Percentiles rank a stretch among this genome's conserved stretches.
Conservation (phyloP, 2,113 vertebrate species). For the Leiothrix lutea region DNA sequence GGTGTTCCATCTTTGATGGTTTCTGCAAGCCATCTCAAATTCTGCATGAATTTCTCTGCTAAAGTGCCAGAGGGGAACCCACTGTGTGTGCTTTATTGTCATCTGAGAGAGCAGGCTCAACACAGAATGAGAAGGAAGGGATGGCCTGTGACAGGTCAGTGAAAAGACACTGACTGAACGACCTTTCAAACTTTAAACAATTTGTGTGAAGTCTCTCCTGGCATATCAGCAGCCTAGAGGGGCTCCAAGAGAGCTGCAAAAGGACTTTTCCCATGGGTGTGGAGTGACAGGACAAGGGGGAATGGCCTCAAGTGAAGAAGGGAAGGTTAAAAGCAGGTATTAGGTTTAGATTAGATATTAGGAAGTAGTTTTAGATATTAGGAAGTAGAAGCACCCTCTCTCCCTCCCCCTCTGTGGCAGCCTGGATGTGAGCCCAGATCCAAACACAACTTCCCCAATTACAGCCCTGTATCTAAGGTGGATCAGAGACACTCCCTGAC, state of each 20-base stretch:
- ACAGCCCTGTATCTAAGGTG: not conserved
- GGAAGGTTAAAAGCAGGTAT: not conserved
- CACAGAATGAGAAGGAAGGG: not conserved
- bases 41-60: not conserved
- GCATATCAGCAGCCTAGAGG: not conserved
- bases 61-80: not conserved
- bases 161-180: fast-evolving
- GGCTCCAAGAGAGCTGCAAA: not conserved
- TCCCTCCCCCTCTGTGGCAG: not conserved
- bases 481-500: not conserved
- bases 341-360: not conserved
- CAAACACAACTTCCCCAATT: not conserved
- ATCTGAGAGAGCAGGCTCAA: not conserved
- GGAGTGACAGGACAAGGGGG: not conserved
- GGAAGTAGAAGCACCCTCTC: not conserved
- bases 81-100: not conserved
- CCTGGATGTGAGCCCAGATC: not conserved
- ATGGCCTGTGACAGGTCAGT: not conserved
- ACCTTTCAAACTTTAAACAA: not conserved
- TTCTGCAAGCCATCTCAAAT: not conserved
- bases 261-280: not conserved
- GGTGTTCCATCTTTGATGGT: not conserved
- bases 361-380: not conserved
- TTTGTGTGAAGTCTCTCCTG: not conserved
- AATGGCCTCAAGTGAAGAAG: not conserved